Evolutionary conservation across 2,113 vertebrate species (phyloP).

Genomic region (Myocastor coypus): DNA sequence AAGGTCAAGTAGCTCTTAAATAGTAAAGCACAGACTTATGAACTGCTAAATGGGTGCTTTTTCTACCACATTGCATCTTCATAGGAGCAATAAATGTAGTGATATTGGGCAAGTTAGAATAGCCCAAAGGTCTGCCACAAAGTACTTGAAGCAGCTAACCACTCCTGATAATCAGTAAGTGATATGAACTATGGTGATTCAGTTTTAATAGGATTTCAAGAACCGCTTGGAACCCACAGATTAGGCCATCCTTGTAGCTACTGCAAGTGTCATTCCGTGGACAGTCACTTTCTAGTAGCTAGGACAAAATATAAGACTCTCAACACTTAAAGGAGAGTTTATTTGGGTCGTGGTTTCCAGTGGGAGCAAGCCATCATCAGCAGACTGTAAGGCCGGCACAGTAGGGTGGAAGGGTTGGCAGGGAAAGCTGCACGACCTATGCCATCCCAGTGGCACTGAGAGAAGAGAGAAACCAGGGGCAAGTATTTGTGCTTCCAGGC

Average conservation of each 20-base stretch:
- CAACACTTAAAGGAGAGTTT: not conserved
- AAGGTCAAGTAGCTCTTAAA: not conserved
- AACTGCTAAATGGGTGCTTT: not conserved
- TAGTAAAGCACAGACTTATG: not conserved
- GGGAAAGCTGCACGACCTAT: not conserved
- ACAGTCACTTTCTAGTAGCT: not conserved
- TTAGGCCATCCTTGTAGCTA: not conserved
- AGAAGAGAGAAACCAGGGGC: not conserved
- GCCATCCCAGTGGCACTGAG: not conserved
- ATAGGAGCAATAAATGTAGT: not conserved
- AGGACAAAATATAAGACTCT: not conserved
- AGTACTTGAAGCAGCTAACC: not conserved
- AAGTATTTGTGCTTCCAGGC: not conserved
- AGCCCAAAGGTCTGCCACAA: not conserved
- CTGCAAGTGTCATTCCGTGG: not conserved
- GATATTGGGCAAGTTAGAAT: not conserved
- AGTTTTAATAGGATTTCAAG: not conserved
- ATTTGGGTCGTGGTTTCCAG: not conserved
- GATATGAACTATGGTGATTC: not conserved
- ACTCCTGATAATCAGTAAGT: not conserved
- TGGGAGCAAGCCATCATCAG: not conserved
- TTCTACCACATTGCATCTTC: not conserved
- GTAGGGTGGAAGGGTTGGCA: not conserved
- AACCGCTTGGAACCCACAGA: not conserved
- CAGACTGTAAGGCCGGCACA: not conserved